Evolutionary conservation across 2,888 invertebrate species (phyloP).

Genomic region (Apodemia duryi): DNA sequence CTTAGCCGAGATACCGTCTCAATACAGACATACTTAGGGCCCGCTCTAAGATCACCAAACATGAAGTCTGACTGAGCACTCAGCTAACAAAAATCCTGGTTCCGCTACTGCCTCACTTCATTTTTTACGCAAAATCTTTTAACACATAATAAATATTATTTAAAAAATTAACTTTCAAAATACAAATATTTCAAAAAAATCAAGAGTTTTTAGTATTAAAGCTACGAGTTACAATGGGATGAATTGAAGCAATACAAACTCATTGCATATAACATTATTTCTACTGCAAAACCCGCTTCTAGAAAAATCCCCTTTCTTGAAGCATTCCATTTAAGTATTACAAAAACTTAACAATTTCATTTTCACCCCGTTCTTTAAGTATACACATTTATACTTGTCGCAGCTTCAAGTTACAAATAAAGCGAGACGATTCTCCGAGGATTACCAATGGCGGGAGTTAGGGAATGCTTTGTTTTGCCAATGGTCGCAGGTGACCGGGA

Average conservation of each 20-base stretch:
- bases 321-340: conserved; percentile 4
- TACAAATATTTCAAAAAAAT: too few relatives aligned
- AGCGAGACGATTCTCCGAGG: conserved; percentile 8
- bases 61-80: too few relatives aligned
- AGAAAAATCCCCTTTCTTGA: conserved; percentile 8
- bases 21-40: too few relatives aligned
- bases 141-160: too few relatives aligned
- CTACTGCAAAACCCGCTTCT: not conserved
- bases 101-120: too few relatives aligned
- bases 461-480: conserved; percentile 10
- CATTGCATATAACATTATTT: not conserved
- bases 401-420: conserved; percentile 12
- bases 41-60: too few relatives aligned
- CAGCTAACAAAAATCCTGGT: too few relatives aligned
- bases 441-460: not conserved
- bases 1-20: too few relatives aligned
- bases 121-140: too few relatives aligned
- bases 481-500: conserved; percentile 8
- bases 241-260: not conserved
- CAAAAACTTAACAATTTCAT: conserved; percentile 9
- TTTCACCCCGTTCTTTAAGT: conserved; percentile 9
- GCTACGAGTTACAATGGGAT: not conserved
- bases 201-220: not conserved
- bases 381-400: conserved; percentile 13
- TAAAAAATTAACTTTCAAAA: too few relatives aligned